phyloP scores from a whole-genome alignment of 2,113 vertebrate species.

The Egretta garzetta region DNA sequence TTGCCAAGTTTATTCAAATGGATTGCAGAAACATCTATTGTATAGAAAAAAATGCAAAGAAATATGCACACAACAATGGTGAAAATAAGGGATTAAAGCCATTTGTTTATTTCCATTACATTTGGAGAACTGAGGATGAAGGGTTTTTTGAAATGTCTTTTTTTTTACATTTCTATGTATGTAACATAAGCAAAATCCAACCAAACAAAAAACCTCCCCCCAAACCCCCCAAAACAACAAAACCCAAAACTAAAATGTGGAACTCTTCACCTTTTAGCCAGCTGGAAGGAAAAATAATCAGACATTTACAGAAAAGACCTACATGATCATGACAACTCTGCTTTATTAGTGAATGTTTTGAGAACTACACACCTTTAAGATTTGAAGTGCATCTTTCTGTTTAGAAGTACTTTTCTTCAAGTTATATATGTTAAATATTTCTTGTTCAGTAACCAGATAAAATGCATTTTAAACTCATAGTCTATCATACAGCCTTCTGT shows the following conservation, averaged over 20 bases:
- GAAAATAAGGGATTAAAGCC: background rate
- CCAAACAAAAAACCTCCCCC: background rate
- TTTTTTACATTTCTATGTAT: background rate
- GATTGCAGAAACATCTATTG: background rate
- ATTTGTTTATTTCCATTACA: background rate
- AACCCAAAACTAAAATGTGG: too few species aligned
- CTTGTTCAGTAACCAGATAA: background rate
- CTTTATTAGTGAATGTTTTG: background rate
- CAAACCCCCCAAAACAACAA: background rate
- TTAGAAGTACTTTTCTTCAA: background rate
- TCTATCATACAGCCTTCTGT: background rate
- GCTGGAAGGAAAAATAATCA: background rate
- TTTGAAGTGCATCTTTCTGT: background rate
- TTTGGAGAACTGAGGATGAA: background rate
- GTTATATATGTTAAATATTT: background rate
- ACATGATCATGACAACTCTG: background rate
- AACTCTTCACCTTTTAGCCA: background rate
- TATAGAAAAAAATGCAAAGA: background rate
- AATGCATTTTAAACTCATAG: background rate
- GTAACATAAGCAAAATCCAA: background rate
- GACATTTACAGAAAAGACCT: background rate
- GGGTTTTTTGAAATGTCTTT: background rate
- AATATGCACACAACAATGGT: background rate
- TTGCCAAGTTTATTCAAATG: background rate
- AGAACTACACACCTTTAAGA: background rate